Evolutionary conservation across 2,797 vertebrate genomes (phyloP).

Genomic region (Steatocranus sp.): DNA sequence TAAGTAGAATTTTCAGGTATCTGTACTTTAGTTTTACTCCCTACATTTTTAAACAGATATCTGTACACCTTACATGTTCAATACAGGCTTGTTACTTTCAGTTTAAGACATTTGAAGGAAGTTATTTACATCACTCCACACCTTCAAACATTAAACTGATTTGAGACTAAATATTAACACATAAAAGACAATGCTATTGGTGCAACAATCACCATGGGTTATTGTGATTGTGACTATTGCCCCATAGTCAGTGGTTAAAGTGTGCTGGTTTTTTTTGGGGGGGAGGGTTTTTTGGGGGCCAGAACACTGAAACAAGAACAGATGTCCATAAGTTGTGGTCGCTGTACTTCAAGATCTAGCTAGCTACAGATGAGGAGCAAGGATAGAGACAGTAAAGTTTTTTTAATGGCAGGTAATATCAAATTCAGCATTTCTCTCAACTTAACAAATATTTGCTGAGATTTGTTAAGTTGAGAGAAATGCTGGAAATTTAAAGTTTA

Average conservation of each 20-base stretch:
- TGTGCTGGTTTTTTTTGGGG: neutral
- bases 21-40: neutral
- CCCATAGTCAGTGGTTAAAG: neutral
- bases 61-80: neutral
- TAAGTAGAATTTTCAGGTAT: neutral
- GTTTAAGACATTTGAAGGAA: neutral
- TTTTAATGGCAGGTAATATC: neutral
- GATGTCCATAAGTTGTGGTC: neutral
- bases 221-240: neutral
- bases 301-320: neutral
- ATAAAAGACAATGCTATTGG: neutral
- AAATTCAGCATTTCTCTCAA: neutral
- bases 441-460: neutral
- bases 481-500: neutral
- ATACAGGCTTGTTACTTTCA: neutral
- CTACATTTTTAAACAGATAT: neutral
- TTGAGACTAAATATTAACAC: neutral
- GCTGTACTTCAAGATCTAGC: neutral
- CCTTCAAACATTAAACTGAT: neutral
- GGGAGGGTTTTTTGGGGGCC: rapidly evolving
- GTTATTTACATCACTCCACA: neutral
- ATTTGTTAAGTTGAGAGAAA: neutral
- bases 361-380: neutral
- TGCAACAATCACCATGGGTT: neutral
- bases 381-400: neutral